Conservation (phyloP, 2,113 vertebrate species). For the Corythornis madagascariensis region DNA sequence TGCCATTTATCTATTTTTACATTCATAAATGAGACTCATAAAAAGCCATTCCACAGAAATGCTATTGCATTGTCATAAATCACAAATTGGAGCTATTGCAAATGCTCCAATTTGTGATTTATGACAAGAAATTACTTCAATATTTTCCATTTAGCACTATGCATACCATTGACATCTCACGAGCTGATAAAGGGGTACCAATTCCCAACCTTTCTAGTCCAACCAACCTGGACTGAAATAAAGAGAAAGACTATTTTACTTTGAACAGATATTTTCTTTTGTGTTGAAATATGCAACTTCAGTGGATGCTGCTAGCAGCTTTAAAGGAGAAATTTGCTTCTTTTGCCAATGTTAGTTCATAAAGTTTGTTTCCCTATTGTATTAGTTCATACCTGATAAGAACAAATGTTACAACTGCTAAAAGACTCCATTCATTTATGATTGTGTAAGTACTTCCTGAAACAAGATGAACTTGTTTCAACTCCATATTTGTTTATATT, state of each 20-base stretch:
- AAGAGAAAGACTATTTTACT: not conserved
- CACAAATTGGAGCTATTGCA: no score
- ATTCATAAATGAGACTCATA: not conserved
- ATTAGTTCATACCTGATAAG: not conserved
- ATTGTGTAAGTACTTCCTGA: not conserved
- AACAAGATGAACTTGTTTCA: not conserved
- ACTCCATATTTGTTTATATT: not conserved
- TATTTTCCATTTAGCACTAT: not conserved
- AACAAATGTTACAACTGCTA: not conserved
- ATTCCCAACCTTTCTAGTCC: not conserved
- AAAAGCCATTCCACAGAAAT: not conserved
- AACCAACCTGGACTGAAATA: not conserved
- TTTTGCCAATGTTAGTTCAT: not conserved
- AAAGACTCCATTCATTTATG: not conserved
- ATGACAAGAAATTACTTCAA: not conserved
- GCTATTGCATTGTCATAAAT: no score
- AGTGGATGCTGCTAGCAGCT: not conserved
- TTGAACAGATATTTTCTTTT: not conserved
- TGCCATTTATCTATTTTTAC: not conserved
- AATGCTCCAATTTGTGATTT: not conserved
- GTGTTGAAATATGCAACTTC: not conserved
- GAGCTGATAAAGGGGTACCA: not conserved
- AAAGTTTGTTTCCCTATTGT: not conserved
- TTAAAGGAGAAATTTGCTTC: not conserved
- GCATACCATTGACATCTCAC: not conserved